Percentiles rank a stretch among this genome's conserved stretches.
These are phyloP conservation scores for Cyphomyrus plagiostoma DNA, from an alignment of 2,113 vertebrate genomes.

Conservation along the genomic window DNA sequence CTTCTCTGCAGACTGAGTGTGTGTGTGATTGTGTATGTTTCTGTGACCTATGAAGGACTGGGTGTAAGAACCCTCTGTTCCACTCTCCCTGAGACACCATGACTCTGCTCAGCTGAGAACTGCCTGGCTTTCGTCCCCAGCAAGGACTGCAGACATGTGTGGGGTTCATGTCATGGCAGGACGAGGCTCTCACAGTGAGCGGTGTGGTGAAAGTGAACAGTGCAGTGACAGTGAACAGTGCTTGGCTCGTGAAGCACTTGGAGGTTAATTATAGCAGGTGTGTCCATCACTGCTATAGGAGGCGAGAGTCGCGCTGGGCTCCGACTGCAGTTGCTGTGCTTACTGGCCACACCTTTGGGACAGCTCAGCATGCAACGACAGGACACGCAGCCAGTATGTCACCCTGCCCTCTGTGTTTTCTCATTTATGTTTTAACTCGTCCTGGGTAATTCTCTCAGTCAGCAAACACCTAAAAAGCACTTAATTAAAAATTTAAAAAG, in stretches of 20 bases:
- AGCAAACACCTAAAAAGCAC: neutral
- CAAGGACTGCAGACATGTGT: too few relatives aligned
- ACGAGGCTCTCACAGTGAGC: neutral
- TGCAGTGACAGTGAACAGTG: neutral
- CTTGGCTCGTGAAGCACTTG: conserved; percentile 16
- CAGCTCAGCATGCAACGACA: neutral
- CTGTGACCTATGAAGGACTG: too few relatives aligned
- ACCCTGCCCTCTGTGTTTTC: conserved; percentile 16
- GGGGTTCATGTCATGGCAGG: too few relatives aligned
- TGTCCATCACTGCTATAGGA: conserved; percentile 40
- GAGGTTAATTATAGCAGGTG: conserved; percentile 26
- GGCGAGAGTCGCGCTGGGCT: conserved; percentile 29
- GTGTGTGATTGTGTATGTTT: too few relatives aligned
- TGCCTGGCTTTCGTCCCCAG: neutral
- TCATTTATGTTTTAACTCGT: neutral
- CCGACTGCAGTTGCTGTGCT: conserved; percentile 31
- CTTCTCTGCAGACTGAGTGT: too few relatives aligned
- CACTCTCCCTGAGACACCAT: neutral
- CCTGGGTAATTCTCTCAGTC: neutral
- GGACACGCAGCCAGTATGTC: neutral
- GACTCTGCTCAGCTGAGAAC: neutral
- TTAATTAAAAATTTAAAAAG: neutral
- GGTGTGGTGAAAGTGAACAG: too few relatives aligned
- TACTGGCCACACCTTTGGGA: conserved; percentile 39
- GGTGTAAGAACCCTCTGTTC: too few relatives aligned